Base-by-base conservation (phyloP, 1,140 invertebrate species). In the Heliothis subflexa region DNA sequence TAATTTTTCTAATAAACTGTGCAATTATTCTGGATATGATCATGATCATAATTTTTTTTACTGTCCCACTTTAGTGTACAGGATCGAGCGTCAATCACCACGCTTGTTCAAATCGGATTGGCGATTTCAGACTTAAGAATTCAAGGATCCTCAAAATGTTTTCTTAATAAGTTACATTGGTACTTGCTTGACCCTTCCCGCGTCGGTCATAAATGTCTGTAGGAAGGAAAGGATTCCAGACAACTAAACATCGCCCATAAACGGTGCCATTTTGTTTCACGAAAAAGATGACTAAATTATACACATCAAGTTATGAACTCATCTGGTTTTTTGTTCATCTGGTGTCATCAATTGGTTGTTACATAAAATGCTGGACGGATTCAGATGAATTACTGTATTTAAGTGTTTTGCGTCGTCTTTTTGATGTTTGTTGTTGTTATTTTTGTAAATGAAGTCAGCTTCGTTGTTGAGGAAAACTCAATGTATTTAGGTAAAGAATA, bases 381-480 rank as follows among this genome's bases (percentile, higher is more conserved):
- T 62, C 33, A 2, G 61, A 64, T 64, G 61, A 45, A 64, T 64
- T 64, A 64, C 61, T 18, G 61, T 64, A 9, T 64, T 64, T 64
- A 62, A 45, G 61, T 64, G 21, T 64, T 55, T 55, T 54, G 9
- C 13, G 47, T 0, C 21, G n/a, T 52, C 50, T n/a, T n/a, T n/a
- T 52, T 52, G 50, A 52, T 16, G 50, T 5, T n/a, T 52, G 14
- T 7, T n/a, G 55, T 25, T 59, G n/a, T 33, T 61, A n/a, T 61
- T 25, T 61, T n/a, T 61, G 12, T 61, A 10, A 28, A 25, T 61
- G 25, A 52, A 4, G 57, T 61, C 12, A n/a, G 57, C 28, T 28
- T 61, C 12, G 50, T 5, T n/a, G n/a, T 16, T 52, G 13, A 52
- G 50, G 50, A 14, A n/a, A 52, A 52, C n/a, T n/a, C 0, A 52